These are phyloP conservation scores for Drosophila athabasca DNA, from an alignment of 1,140 invertebrate species.

Conservation along the genomic window DNA sequence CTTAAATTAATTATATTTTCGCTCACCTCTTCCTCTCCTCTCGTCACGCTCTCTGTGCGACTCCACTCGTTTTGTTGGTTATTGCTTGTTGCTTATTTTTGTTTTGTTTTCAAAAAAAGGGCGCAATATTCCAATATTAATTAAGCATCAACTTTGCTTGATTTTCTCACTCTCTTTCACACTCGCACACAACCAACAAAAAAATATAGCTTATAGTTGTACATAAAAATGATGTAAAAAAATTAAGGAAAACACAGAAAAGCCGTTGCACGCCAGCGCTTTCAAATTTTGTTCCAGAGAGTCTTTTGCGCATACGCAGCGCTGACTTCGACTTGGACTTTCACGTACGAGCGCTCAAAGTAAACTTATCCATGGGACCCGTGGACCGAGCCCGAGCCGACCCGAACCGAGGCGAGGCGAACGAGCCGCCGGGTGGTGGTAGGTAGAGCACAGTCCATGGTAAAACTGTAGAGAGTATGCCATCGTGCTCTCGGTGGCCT, in stretches of 20 bases:
- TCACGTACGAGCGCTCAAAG: conserved; percentile 67
- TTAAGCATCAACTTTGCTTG: conserved; percentile 49
- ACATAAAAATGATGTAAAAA: conserved; percentile 9
- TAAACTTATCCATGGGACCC: conserved; percentile 48
- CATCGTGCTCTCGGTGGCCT: too few relatives aligned
- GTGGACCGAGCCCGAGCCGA: background rate
- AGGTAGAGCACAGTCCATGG: background rate
- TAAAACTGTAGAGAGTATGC: too few relatives aligned
- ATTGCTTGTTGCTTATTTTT: conserved; percentile 30
- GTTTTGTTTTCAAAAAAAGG: conserved; percentile 10
- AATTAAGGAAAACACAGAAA: conserved; percentile 15
- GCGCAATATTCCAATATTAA: conserved; percentile 36
- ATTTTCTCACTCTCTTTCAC: conserved; percentile 44
- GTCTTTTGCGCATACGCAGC: conserved; percentile 30
- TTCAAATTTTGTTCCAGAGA: conserved; percentile 51
- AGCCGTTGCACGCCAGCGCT: conserved; percentile 71
- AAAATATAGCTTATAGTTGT: too few relatives aligned
- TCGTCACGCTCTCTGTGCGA: too few relatives aligned
- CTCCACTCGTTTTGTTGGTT: conserved; percentile 40
- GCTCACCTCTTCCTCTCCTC: conserved; percentile 58
- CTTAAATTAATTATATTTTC: conserved; percentile 40
- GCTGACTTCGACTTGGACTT: conserved; percentile 43
- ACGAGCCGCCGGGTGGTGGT: too few relatives aligned
- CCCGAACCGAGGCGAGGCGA: too few relatives aligned
- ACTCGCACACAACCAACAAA: conserved; percentile 15